Base-by-base conservation (phyloP, 35 echinoderm and acorn worm genomes). In the Eucidaris tribuloides region DNA sequence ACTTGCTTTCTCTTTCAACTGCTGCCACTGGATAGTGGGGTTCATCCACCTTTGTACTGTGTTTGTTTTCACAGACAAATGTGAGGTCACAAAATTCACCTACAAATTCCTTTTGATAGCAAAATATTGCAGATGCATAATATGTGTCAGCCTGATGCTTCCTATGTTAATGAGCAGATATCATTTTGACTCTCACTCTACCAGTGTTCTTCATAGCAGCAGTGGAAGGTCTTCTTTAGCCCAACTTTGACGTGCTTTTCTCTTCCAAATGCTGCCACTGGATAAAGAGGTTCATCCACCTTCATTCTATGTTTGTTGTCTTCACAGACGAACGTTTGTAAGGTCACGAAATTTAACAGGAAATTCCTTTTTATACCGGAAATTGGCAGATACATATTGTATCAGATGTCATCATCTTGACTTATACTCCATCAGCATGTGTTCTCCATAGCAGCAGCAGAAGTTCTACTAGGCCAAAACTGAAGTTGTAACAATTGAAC, bases 51-150 rank as follows among this genome's bases (percentile, higher is more conserved):
- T 76, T 89, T 1, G 82, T 48, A 11, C 46, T 89, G 62, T 89
- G 87, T 31, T 89, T 89, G 64, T 89, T 65, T 76, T 82, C 36
- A 89, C 86, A 83, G 19, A 89, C 22, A n/a, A 89, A 82, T 2
- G 79, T 71, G 1, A 46, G 5, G 14, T 82, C 27, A 0, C 44
- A 3, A 29, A 89, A 89, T 44, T 82, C 83, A 2, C 82, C 45
- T 41, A 46, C 65, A 50, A 82, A 82, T 78, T 89, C 87, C 27
- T 77, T 89, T 32, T 82, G 2, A 17, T 89, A 83, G 2, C 65
- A n/a, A 38, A 89, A 89, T 3, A 72, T 33, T 17, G 87, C 44
- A 42, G 79, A 89, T 3, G 87, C 87, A 89, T 89, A 89, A 45
- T 89, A 56, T 0, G 62, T 27, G 31, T 89, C 79, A 1, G 42